Conservation (phyloP, 2,888 invertebrate species). For the Vannuccia rotundouncinata region DNA sequence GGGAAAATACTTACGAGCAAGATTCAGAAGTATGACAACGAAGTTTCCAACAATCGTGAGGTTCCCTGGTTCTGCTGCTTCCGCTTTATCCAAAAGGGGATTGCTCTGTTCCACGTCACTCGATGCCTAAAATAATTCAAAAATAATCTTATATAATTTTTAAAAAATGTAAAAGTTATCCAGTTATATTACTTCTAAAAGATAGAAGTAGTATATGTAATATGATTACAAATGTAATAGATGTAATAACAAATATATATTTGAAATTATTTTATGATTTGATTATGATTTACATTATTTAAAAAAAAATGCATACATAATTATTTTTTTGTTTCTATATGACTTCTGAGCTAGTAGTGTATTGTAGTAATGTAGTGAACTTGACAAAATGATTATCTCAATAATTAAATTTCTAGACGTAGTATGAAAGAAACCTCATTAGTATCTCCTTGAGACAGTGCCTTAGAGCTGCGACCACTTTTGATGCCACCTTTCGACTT, state of each 20-base stretch:
- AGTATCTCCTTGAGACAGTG: neutral
- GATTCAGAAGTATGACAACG: conserved; percentile 29
- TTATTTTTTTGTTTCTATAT: too few species aligned
- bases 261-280: too few species aligned
- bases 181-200: neutral
- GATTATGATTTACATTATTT: too few species aligned
- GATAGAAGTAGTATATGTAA: neutral
- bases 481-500: neutral
- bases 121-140: neutral
- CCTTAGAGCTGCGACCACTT: neutral
- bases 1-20: conserved; percentile 17
- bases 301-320: too few species aligned
- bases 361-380: too few species aligned
- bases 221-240: too few species aligned
- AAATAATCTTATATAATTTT: too few species aligned
- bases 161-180: neutral
- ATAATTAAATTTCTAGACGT: too few species aligned
- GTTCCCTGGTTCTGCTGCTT: conserved; percentile 21
- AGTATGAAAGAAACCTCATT: neutral
- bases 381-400: too few species aligned
- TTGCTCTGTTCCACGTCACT: conserved; percentile 30
- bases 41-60: conserved; percentile 29
- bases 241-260: too few species aligned
- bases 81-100: conserved; percentile 28
- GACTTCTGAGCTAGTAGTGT: too few species aligned